Percentiles rank a stretch among this genome's conserved stretches.
Conservation (phyloP, 53 echinoderm and acorn worm species). For the Holothuria leucospilota region DNA sequence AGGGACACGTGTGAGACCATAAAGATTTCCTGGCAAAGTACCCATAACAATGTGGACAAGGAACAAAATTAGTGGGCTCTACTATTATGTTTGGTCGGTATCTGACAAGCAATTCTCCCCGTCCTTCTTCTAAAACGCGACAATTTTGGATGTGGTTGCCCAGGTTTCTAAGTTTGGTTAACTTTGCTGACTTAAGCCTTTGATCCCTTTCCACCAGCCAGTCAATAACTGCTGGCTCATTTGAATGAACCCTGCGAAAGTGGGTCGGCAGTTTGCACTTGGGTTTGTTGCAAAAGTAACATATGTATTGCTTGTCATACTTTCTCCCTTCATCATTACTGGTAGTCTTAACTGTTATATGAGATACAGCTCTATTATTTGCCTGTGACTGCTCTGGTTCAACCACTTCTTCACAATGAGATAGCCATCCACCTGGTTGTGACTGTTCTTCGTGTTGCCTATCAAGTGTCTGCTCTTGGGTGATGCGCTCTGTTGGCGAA, state of each 20-base stretch:
- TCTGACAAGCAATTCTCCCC: constrained; percentile 42
- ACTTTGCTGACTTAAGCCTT: constrained; percentile 28
- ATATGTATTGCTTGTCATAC: constrained; percentile 70
- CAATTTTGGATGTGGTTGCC: constrained; percentile 73
- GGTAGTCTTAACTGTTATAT: not conserved
- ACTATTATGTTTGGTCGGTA: not conserved
- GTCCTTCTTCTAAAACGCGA: constrained; percentile 54
- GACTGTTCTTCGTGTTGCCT: too few relatives aligned
- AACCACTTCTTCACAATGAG: too few relatives aligned
- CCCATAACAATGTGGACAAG: constrained; percentile 59
- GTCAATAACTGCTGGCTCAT: constrained; percentile 61
- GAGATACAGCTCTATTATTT: too few relatives aligned
- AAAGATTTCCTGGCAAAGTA: constrained; percentile 55
- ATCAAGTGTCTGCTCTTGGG: too few relatives aligned
- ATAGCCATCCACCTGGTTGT: too few relatives aligned
- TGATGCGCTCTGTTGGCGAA: too few relatives aligned
- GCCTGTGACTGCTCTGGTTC: too few relatives aligned
- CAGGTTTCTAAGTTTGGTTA: constrained; percentile 65
- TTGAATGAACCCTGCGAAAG: constrained; percentile 50
- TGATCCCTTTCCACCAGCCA: constrained; percentile 45
- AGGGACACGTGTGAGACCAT: constrained; percentile 63
- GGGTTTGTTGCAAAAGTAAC: constrained; percentile 60
- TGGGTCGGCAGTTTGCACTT: constrained; percentile 65
- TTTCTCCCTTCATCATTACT: constrained; percentile 48
- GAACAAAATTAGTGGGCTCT: constrained; percentile 57